Conservation (phyloP, 2,113 vertebrate genomes). For the Symphodus melops region DNA sequence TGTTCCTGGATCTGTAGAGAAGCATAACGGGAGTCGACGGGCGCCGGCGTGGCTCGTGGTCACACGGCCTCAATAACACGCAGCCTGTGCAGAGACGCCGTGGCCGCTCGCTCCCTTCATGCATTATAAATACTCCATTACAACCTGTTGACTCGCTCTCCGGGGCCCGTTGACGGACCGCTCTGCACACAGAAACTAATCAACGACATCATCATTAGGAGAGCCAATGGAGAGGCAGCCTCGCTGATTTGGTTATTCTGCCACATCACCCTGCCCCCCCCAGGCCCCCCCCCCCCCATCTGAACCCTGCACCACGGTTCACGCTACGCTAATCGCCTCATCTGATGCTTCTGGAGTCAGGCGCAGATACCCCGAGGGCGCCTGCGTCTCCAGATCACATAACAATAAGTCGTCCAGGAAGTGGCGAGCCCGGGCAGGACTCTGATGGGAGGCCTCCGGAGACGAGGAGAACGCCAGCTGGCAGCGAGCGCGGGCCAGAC, state of each 20-base stretch:
- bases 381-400: constrained; percentile 35
- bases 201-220: constrained; percentile 60
- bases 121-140: constrained; percentile 70
- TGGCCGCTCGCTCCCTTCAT: constrained; percentile 16
- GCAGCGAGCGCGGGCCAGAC: constrained; percentile 43
- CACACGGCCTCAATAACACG: constrained; percentile 45
- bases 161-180: constrained; percentile 47
- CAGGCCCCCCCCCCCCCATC: constrained; percentile 35
- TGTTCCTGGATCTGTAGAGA: constrained; percentile 48
- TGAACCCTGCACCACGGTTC: constrained; percentile 36
- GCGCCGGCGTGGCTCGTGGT: constrained; percentile 15
- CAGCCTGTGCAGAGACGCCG: constrained; percentile 42
- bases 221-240: constrained; percentile 19
- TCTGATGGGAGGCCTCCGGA: constrained; percentile 65
- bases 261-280: constrained; percentile 34
- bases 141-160: constrained; percentile 68
- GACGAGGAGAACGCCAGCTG: constrained; percentile 64
- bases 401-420: constrained; percentile 60
- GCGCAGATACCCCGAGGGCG: constrained; percentile 27
- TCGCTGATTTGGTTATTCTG: constrained; percentile 62
- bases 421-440: constrained; percentile 34
- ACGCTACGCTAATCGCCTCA: constrained; percentile 49
- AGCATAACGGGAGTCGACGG: constrained; percentile 35
- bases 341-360: constrained; percentile 36
- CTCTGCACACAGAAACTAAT: constrained; percentile 59